Evolutionary conservation across 2,888 invertebrate species (phyloP), one percentile per base, ranked within the genome.

Genomic region (Lasioglossum morio): DNA sequence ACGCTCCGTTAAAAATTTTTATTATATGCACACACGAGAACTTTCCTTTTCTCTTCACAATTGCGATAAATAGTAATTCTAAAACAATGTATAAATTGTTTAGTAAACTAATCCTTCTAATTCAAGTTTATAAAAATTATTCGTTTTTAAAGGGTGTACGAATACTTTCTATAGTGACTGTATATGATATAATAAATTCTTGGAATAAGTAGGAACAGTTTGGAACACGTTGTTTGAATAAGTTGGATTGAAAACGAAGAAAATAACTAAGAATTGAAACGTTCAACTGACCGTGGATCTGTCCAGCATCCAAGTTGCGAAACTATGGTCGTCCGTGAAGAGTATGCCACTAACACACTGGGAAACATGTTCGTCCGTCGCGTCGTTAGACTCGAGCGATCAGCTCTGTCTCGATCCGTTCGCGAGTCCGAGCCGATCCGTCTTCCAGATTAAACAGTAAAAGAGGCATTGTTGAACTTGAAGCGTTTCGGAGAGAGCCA

Each of bases 401-500:
- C 60, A 37, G 70, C 57, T 60, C 19, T 57, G 70, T 63, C 16
- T 72, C 63, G n/a, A 72, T 72, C 57, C 34, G 46, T 69, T 48
- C 77, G 66, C 37, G 66, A n/a, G 34, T 69, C 48, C 37, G 37
- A 37, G 37, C 46, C 43, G 60, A 43, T 76, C 43, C 48, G 77
- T 77, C 77, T 77, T 48, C 57, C 79, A 63, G n/a, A 30, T 63
- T 57, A 83, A 86, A 76, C 72, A 63, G 77, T 34, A 48, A 79
- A 78, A 72, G 77, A 79, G 66, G 53, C 74, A 60, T 76, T 53
- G 69, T 78, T 72, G 74, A 70, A 79, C 57, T 72, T 53, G n/a
- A 69, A 75, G 72, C 72, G 73, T 30, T 79, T 76, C 69, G 40
- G 23, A 14, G 43, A 77, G 84, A 69, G 81, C 86, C 80, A 88